Evolutionary conservation across 53 echinoderm and acorn worm genomes (phyloP).

Genomic region (Echinarachnius parma): DNA sequence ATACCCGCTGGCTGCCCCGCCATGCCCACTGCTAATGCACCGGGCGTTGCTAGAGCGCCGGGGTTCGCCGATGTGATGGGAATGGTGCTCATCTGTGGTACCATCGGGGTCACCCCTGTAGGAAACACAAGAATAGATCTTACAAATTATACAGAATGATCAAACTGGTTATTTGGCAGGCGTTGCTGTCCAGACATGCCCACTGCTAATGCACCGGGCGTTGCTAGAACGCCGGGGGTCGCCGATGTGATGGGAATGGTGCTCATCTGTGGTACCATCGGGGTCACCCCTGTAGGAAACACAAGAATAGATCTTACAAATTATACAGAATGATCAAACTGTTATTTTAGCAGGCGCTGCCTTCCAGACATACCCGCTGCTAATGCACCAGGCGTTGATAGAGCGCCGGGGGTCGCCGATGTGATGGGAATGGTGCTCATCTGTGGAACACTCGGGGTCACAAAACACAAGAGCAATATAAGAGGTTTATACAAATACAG

Average conservation of each 20-base stretch:
- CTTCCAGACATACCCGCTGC: no score
- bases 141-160: no score
- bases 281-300: slow-evolving; percentile 75
- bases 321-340: neutral
- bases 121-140: no score
- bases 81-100: slow-evolving; percentile 74
- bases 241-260: slow-evolving; percentile 74
- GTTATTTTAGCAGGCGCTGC: neutral
- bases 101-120: slow-evolving; percentile 87
- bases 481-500: no score
- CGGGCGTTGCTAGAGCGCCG: neutral
- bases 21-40: slow-evolving; percentile 2
- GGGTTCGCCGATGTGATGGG: slow-evolving; percentile 59
- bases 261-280: slow-evolving; percentile 71
- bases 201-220: neutral
- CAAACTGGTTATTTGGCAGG: no score
- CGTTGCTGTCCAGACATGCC: slow-evolving; percentile 10
- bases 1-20: slow-evolving; percentile 7
- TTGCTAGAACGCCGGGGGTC: slow-evolving; percentile 4
- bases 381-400: no score
- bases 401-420: no score
- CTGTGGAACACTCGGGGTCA: no score
- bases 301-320: neutral
- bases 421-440: no score
- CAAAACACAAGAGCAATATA: no score